These are phyloP conservation scores for Euleptes europaea DNA, from an alignment of 2,113 vertebrate genomes.

Conservation along the genomic window DNA sequence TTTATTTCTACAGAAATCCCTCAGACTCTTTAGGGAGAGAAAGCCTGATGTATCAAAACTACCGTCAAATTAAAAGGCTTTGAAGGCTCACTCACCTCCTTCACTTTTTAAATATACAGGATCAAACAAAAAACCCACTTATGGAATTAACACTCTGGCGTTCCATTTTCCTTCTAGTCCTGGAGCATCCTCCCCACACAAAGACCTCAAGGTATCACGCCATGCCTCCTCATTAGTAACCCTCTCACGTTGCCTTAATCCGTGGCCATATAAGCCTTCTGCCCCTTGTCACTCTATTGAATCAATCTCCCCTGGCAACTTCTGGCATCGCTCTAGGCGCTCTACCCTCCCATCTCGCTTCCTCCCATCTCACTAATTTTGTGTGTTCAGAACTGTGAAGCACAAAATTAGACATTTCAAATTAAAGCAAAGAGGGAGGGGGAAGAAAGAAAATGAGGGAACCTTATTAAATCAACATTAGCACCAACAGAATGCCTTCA, in stretches of 20 bases:
- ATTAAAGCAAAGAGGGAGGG: slow-evolving; percentile 53
- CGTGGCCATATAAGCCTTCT: slow-evolving; percentile 36
- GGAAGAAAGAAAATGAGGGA: slow-evolving; percentile 57
- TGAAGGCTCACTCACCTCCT: slow-evolving; percentile 43
- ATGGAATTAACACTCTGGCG: slow-evolving; percentile 17
- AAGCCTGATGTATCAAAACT: slow-evolving; percentile 47
- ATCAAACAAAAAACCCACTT: slow-evolving; percentile 53
- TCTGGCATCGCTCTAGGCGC: slow-evolving; percentile 40
- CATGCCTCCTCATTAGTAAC: slow-evolving; percentile 35
- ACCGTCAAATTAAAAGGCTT: slow-evolving; percentile 57
- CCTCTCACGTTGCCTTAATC: slow-evolving; percentile 26
- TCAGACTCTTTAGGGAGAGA: slow-evolving; percentile 43
- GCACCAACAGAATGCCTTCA: slow-evolving; percentile 63
- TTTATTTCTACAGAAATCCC: slow-evolving; percentile 29
- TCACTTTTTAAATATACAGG: slow-evolving; percentile 27
- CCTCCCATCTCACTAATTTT: slow-evolving; percentile 68
- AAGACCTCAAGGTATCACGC: slow-evolving; percentile 41
- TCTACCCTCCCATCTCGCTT: slow-evolving; percentile 47
- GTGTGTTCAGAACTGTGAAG: slow-evolving; percentile 72
- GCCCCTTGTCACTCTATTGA: slow-evolving; percentile 57
- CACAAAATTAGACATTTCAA: slow-evolving; percentile 77
- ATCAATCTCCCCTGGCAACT: slow-evolving; percentile 61
- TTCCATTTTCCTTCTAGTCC: slow-evolving; percentile 31
- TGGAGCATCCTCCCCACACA: slow-evolving; percentile 23
- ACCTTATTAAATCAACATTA: slow-evolving; percentile 80